Evolutionary conservation across 1,140 invertebrate genomes (phyloP), one percentile per base, ranked within the genome.

Genomic region (Drosophila parabipectinata): DNA sequence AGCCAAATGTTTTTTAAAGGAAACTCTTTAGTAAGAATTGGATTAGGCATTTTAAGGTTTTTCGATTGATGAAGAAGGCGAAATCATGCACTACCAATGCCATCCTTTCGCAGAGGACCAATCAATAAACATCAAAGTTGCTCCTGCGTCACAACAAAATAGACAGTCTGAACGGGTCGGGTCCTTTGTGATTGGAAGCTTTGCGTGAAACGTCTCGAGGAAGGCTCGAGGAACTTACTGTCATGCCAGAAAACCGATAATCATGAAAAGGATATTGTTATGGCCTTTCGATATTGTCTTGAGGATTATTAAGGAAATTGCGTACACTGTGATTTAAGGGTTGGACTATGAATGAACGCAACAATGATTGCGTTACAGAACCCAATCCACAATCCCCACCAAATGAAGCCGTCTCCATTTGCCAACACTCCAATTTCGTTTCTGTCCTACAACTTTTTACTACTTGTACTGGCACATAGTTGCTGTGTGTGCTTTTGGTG

Each of bases 221-320:
- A 47, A 26, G 47, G 26, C 34, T 26, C 14, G 26, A 34, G 37
- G 15, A 45, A 56, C 64, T 54, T 51, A 47, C 51, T 69, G 71
- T 53, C 66, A 68, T 74, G 52, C 68, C 50, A 85, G 58, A 52
- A 72, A 57, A 64, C 54, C 87, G 82, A 90, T 90, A 90, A 90
- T 87, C 87, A 90, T 90, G 87, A 87, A 88, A 90, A 90, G 87
- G 87, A 90, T 90, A 90, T 90, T 90, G 87, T 90, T 90, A 90
- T 90, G 67, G 76, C 61, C 66, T 77, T 90, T 82, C 87, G 79
- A 90, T 90, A 90, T 90, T 90, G 87, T 90, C 87, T 87, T 83
- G 82, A 82, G 87, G 87, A 90, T 90, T 90, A 90, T 90, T 87
- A 87, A 83, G 68, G 73, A 90, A 90, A 90, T 90, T 90, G 87